Conservation (phyloP, 2,888 invertebrate species). For the Dasypolia templi region DNA sequence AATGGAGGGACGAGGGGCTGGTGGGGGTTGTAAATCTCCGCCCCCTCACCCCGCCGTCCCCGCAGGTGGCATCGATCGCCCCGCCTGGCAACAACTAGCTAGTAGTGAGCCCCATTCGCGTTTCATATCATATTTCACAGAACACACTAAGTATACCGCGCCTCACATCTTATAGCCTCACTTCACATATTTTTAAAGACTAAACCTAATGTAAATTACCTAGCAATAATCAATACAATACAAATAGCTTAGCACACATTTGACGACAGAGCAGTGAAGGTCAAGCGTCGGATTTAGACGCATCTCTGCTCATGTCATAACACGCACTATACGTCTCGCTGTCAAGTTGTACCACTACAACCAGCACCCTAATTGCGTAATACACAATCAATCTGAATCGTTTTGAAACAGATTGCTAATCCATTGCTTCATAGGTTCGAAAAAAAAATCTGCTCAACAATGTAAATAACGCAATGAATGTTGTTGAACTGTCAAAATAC, state of each 20-base stretch:
- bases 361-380: too few species aligned
- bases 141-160: neutral
- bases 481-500: too few species aligned
- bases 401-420: too few species aligned
- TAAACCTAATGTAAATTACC: neutral
- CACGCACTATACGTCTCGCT: neutral
- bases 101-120: conserved; percentile 52
- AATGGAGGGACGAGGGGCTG: conserved; percentile 17
- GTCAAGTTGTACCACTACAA: neutral
- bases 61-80: conserved; percentile 70
- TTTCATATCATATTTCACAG: conserved; percentile 54
- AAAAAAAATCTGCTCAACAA: too few species aligned
- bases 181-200: neutral
- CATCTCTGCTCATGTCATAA: too few species aligned
- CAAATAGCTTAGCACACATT: too few species aligned
- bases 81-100: conserved; percentile 70
- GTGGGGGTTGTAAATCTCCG: neutral
- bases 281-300: neutral
- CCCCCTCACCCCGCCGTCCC: conserved; percentile 16
- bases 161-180: neutral
- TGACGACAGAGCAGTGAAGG: neutral
- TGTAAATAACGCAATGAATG: too few species aligned
- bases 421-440: too few species aligned
- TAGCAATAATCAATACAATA: neutral
- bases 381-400: too few species aligned